These are phyloP conservation scores for Pelmatolapia mariae DNA, from an alignment of 2,113 vertebrate species.

Conservation along the genomic window DNA sequence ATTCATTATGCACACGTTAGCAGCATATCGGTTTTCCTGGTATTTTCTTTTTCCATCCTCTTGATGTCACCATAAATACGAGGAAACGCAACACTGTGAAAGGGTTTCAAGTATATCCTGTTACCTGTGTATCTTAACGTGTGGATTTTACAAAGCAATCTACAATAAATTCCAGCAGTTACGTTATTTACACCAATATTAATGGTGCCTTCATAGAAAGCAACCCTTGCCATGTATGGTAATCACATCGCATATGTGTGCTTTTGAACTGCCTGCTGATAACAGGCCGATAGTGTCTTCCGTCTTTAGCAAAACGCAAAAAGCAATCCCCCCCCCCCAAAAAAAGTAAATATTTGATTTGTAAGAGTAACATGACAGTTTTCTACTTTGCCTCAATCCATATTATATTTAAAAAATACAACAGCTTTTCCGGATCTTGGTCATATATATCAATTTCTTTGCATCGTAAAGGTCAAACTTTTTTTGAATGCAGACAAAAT, in stretches of 20 bases:
- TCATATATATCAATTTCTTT: neutral
- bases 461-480: neutral
- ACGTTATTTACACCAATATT: neutral
- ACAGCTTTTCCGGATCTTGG: neutral
- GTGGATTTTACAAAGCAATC: neutral
- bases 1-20: neutral
- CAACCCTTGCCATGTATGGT: neutral
- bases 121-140: neutral
- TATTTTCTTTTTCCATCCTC: neutral
- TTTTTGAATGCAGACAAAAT: neutral
- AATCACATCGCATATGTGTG: neutral
- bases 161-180: neutral
- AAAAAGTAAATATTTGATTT: neutral
- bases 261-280: neutral
- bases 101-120: neutral
- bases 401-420: neutral
- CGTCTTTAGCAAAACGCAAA: neutral
- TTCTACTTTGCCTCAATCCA: neutral
- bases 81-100: neutral
- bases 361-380: neutral
- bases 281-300: neutral
- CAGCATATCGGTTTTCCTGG: neutral
- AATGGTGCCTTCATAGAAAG: neutral
- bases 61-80: neutral
- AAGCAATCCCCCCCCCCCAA: fast-evolving